Conservation (phyloP, 2,888 invertebrate species). For the Nycteola revayana region DNA sequence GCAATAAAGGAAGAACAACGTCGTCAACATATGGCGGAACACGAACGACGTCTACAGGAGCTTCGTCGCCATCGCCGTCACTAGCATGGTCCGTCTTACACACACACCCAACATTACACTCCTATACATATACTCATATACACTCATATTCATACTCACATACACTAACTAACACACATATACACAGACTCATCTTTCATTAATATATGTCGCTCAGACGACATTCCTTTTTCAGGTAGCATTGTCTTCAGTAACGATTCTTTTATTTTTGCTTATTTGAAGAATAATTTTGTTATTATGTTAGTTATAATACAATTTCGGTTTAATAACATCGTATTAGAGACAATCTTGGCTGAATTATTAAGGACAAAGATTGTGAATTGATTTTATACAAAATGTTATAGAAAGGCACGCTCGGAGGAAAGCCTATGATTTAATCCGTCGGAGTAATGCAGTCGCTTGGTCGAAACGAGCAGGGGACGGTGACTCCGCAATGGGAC, state of each 20-base stretch:
- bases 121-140: constrained; percentile 23
- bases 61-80: constrained; percentile 82
- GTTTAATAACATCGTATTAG: constrained; percentile 50
- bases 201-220: constrained; percentile 52
- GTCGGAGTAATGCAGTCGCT: constrained; percentile 65
- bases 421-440: constrained; percentile 78
- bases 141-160: constrained; percentile 15
- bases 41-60: constrained; percentile 90
- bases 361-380: constrained; percentile 43
- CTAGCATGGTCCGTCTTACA: constrained; percentile 78
- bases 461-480: constrained; percentile 51
- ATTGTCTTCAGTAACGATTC: constrained; percentile 37
- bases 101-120: constrained; percentile 34
- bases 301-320: constrained; percentile 47
- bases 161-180: constrained; percentile 15
- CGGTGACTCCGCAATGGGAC: constrained; percentile 46
- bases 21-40: constrained; percentile 92
- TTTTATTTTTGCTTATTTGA: constrained; percentile 43
- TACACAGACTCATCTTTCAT: constrained; percentile 30
- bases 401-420: constrained; percentile 80
- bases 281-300: constrained; percentile 50
- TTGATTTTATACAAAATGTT: constrained; percentile 78
- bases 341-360: constrained; percentile 38
- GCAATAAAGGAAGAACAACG: constrained; percentile 94
- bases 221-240: constrained; percentile 63